phyloP scores from a whole-genome alignment of 2,797 vertebrate genomes.

The Myoxocephalus aenaeus region DNA sequence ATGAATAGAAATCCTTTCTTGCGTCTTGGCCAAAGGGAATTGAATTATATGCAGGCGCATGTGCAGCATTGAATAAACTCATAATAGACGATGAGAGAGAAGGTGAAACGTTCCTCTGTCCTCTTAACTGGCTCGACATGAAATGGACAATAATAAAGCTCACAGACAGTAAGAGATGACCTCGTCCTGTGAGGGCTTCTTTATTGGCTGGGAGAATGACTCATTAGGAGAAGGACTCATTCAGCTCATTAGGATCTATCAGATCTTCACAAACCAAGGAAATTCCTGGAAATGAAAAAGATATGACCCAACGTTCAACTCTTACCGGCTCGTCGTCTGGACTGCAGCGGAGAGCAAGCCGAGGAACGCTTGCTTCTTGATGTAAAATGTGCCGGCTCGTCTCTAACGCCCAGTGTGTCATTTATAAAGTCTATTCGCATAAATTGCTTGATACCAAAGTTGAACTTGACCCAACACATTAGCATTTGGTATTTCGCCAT shows the following conservation, averaged over 20 bases:
- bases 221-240: not conserved
- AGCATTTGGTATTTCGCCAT: not conserved
- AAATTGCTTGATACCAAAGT: not conserved
- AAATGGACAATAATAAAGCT: conserved; percentile 65
- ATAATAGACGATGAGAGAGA: conserved; percentile 46
- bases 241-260: conserved; percentile 55
- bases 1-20: conserved; percentile 59
- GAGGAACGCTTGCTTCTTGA: not conserved
- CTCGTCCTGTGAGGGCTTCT: conserved; percentile 49
- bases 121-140: conserved; percentile 40
- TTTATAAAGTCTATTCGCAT: not conserved
- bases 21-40: conserved; percentile 53
- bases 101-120: conserved; percentile 58
- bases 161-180: conserved; percentile 57
- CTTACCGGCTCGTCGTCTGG: conserved; percentile 28
- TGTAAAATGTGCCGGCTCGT: not conserved
- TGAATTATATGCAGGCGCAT: conserved; percentile 61
- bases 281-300: conserved; percentile 29
- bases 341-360: conserved; percentile 12
- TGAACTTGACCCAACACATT: not conserved
- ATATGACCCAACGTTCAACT: conserved; percentile 27
- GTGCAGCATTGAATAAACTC: conserved; percentile 61
- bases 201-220: conserved; percentile 43
- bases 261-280: conserved; percentile 52
- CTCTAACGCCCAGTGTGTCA: not conserved